Conservation (phyloP, 2,888 invertebrate genomes). For the Sisyra terminalis region DNA sequence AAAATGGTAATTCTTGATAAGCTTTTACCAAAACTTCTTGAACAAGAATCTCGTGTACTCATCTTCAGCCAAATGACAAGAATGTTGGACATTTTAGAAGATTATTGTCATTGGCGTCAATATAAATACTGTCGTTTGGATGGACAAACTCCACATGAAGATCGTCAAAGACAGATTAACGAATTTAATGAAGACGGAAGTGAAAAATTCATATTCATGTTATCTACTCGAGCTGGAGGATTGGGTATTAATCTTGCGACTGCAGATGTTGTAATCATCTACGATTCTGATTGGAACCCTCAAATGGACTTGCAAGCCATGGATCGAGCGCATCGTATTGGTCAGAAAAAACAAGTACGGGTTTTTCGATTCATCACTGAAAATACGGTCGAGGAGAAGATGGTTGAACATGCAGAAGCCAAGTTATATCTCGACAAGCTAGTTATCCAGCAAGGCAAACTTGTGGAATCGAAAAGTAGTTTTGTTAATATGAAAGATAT, state of each 20-base stretch:
- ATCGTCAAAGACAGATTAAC: conserved; percentile 86
- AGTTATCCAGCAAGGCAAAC: conserved; percentile 93
- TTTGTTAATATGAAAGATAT: conserved; percentile 97
- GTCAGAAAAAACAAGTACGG: conserved; percentile 86
- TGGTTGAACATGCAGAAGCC: conserved; percentile 94
- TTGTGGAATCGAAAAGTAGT: conserved; percentile 72
- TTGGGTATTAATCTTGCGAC: conserved; percentile 95
- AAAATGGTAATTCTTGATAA: conserved; percentile 95
- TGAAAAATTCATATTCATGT: conserved; percentile 93
- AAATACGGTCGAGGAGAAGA: conserved; percentile 97
- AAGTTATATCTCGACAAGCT: conserved; percentile 90
- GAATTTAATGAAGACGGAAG: conserved; percentile 85
- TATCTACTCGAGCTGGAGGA: conserved; percentile 96
- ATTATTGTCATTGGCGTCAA: conserved; percentile 82
- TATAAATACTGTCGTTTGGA: conserved; percentile 80
- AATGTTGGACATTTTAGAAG: conserved; percentile 90
- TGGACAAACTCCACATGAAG: conserved; percentile 95
- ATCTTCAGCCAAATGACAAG: conserved; percentile 96
- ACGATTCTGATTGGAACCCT: conserved; percentile 99
- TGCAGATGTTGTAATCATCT: conserved; percentile 93
- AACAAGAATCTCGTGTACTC: conserved; percentile 82
- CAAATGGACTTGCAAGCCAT: conserved; percentile 95
- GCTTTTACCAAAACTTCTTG: conserved; percentile 72
- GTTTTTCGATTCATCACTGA: conserved; percentile 80
- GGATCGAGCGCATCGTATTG: conserved; percentile 98